Evolutionary conservation across 2,888 invertebrate species (phyloP), one percentile per base, ranked within the genome.

Genomic region (Andrena haemorrhoa): DNA sequence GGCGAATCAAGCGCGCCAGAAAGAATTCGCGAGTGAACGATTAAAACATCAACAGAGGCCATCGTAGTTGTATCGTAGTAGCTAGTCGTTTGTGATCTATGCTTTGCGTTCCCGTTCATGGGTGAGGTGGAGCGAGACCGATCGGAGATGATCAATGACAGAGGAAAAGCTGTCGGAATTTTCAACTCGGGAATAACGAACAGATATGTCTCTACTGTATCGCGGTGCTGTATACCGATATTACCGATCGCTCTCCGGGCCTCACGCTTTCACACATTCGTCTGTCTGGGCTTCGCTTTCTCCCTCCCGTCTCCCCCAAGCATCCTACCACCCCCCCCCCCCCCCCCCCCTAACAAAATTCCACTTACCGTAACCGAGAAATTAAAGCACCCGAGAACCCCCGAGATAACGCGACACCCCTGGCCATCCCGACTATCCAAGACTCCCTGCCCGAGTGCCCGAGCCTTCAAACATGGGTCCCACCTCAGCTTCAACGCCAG

Each of bases 71-170:
- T 86, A 71, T 84, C 72, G 83, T 83, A 87, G 86, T 86, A 86
- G 89, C 90, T 90, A 90, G 89, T 90, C 90, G 90, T 91, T 90
- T 86, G 70, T 60, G 88, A 89, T 87, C 90, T 89, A 91, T 90
- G 90, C 91, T 91, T 92, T 90, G 91, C 91, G 88, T 88, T 88
- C 85, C 89, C 89, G 87, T 88, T 88, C 80, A 82, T 88, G 85
- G 79, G 86, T 85, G 86, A 85, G 89, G 87, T 86, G 82, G 77
- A 31, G 75, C 79, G 86, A 89, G 88, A 88, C 88, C 88, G 88
- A 90, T 91, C 90, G 89, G 89, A 86, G 80, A 70, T 63, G 61
- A 72, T 20, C 71, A 71, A 61, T 41, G 72, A 75, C 77, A 71
- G 74, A 82, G 70, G 16, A 70, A 76, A 71, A 79, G 74, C 20